Conservation (phyloP, 2,797 vertebrate species). For the Lacerta agilis region DNA sequence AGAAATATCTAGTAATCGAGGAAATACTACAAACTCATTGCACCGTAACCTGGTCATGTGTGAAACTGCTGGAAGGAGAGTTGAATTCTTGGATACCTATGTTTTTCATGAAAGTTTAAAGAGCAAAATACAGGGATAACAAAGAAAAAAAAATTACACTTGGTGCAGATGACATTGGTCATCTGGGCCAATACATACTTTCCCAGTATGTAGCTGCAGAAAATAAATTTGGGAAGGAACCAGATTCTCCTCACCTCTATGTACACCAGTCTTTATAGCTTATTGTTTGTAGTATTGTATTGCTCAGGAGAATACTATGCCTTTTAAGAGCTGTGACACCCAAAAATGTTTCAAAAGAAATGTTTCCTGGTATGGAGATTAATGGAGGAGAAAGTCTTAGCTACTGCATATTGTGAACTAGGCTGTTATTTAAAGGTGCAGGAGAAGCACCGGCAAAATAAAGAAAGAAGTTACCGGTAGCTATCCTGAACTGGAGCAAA, state of each 20-base stretch:
- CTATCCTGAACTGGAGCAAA: not conserved
- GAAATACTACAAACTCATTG: not conserved
- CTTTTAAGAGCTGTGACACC: no score
- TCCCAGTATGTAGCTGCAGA: not conserved
- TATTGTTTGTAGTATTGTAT: not conserved
- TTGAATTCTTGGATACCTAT: not conserved
- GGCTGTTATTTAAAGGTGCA: not conserved
- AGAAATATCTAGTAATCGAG: not conserved
- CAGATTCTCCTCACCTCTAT: not conserved
- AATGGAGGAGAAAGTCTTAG: not conserved
- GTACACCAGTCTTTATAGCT: not conserved
- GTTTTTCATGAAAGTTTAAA: not conserved
- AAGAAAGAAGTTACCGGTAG: not conserved
- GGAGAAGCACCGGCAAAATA: not conserved
- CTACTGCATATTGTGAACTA: not conserved
- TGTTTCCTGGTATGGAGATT: not conserved
- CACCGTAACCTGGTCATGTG: not conserved
- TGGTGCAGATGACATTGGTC: not conserved
- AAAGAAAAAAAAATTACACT: not conserved
- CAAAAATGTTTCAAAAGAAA: not conserved
- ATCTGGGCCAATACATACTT: not conserved
- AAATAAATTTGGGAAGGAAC: not conserved
- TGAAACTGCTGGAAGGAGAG: not conserved
- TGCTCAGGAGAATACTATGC: no score
- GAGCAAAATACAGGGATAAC: not conserved